phyloP scores from a whole-genome alignment of 2,888 invertebrate genomes.

The Oscheius sp. region DNA sequence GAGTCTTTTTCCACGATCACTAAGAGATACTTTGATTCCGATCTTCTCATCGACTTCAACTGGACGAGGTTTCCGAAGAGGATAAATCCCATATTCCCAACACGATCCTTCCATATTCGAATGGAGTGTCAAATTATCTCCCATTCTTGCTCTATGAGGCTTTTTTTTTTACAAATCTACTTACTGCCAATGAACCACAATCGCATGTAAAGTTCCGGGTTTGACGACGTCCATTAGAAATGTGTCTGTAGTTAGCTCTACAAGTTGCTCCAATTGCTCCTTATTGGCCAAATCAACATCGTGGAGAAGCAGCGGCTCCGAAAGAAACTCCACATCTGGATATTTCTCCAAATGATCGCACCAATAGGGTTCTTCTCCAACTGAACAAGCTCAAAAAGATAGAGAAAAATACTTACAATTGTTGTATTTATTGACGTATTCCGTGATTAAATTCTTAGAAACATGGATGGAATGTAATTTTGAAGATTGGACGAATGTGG shows the following conservation, averaged over 20 bases:
- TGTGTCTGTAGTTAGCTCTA: neutral
- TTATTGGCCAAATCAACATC: conserved; percentile 27
- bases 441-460: conserved; percentile 30
- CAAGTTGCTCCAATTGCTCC: conserved; percentile 5
- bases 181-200: conserved; percentile 24
- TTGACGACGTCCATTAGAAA: neutral
- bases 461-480: conserved; percentile 35
- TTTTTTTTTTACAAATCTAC: neutral
- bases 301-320: conserved; percentile 22
- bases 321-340: conserved; percentile 30
- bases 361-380: conserved; percentile 41
- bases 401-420: neutral
- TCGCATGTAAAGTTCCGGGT: conserved; percentile 4
- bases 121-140: conserved; percentile 2
- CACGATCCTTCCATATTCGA: conserved; percentile 13
- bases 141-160: conserved; percentile 13
- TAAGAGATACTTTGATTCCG: neutral
- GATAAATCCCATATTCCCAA: conserved; percentile 49
- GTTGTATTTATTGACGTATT: conserved; percentile 30
- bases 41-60: conserved; percentile 11
- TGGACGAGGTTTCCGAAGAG: conserved; percentile 32
- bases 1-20: neutral
- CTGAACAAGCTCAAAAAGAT: neutral
- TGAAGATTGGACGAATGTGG: conserved; percentile 32
- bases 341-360: conserved; percentile 32